Base-by-base conservation (phyloP, 2,797 vertebrate species). In the Manis crassicaudata region DNA sequence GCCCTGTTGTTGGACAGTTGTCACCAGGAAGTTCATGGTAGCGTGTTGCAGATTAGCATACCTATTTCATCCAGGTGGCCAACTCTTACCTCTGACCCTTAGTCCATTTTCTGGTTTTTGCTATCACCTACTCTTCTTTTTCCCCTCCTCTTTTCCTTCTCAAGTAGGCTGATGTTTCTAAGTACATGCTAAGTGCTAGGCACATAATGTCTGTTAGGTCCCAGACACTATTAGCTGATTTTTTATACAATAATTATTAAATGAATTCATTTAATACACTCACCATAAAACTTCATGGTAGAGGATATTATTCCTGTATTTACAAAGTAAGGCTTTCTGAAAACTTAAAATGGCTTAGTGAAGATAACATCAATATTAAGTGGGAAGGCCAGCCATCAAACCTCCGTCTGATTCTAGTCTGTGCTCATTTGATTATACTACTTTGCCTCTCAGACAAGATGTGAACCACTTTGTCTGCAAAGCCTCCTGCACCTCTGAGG, bases 321-420 rank as follows among this genome's bases (percentile, higher is more conserved):
- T 92, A 63, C 58, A 63, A 76, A 72, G 50, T 43, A 90, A 58
- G 21, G 52, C n/a, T 80, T 90, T 90, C 88, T 90, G 40, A 90
- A 65, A 83, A 17, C 50, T 75, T 65, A 35, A 52, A 13, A 46
- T 25, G 25, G 2, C 58, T 83, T 73, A 25, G 43, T 72, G 46
- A n/a, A 65, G 58, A 18, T 54, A 27, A 43, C 43, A 13, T 54
- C 52, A 43, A 63, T 54, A 32, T 21, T 76, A 76, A 27, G 35
- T 56, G 37, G 35, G 14, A 40, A 46, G 27, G 35, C 75, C 62
- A 75, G 46, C 7, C 73, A 12, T 91, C 54, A 91, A 50, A 62
- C 20, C 18, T 29, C 35, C 35, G 35, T 35, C 25, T 70, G 65
- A 60, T 58, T 90, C 40, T 8, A 82, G 54, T 83, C 43, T 82